Conservation (phyloP, 1,140 invertebrate genomes). For the Apolygus lucorum region DNA sequence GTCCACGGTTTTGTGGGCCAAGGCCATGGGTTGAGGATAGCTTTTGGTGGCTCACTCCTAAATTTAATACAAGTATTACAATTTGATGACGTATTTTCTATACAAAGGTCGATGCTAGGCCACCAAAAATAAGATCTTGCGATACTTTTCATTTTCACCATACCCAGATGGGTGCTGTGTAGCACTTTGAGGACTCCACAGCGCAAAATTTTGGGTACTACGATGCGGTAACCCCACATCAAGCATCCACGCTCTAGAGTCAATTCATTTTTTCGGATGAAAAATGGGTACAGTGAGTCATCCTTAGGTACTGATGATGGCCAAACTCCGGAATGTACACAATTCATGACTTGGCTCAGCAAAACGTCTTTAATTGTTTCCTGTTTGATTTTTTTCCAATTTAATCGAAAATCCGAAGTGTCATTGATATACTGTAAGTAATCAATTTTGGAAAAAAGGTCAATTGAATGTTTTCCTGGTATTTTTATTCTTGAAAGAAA, state of each 20-base stretch:
- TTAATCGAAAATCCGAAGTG: too few species aligned
- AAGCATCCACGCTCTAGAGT: too few species aligned
- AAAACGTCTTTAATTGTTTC: too few species aligned
- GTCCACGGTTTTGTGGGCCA: neutral
- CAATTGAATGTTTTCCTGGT: too few species aligned
- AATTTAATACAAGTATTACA: neutral
- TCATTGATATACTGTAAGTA: too few species aligned
- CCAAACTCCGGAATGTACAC: too few species aligned
- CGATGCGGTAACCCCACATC: neutral
- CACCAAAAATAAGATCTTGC: neutral
- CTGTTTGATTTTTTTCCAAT: too few species aligned
- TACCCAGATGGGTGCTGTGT: neutral
- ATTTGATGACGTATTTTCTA: neutral
- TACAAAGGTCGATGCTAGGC: neutral
- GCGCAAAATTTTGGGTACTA: neutral
- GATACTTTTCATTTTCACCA: constrained; percentile 20
- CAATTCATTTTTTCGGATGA: neutral
- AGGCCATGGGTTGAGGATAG: neutral
- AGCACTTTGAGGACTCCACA: neutral
- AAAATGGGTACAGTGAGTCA: too few species aligned
- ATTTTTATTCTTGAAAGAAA: too few species aligned
- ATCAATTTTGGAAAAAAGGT: neutral
- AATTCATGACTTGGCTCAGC: too few species aligned
- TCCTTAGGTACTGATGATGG: too few species aligned
- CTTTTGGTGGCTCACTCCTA: neutral